Percentiles rank a stretch among this genome's conserved stretches.
phyloP scores from a whole-genome alignment of 2,797 vertebrate species.

The Centroberyx gerrardi region DNA sequence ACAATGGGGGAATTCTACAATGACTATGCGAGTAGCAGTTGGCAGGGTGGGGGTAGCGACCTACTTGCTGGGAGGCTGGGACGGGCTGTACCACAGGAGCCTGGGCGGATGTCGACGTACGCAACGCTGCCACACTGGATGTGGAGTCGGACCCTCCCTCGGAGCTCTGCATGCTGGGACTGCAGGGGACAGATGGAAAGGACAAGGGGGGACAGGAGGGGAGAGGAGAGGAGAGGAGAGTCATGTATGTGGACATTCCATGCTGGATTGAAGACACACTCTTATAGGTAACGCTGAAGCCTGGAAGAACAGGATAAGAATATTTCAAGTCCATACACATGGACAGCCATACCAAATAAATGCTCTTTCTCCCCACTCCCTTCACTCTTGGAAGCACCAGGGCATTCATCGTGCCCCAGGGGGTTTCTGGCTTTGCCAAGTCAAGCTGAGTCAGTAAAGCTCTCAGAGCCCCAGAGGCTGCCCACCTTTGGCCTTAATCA shows the following conservation, averaged over 20 bases:
- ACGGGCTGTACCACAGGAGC: constrained; percentile 94
- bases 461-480: constrained; percentile 32
- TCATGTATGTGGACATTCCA: background rate
- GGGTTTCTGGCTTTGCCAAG: constrained; percentile 49
- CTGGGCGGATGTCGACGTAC: constrained; percentile 90
- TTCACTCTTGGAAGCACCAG: constrained; percentile 34
- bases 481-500: constrained; percentile 70
- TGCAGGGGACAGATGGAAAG: constrained; percentile 21
- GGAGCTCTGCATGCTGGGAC: constrained; percentile 94
- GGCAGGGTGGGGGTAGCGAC: constrained; percentile 9
- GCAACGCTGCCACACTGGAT: constrained; percentile 88
- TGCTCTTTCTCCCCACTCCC: constrained; percentile 22
- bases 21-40: constrained; percentile 1
- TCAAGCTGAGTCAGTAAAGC: constrained; percentile 66
- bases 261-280: constrained; percentile 20
- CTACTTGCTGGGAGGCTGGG: constrained; percentile 96
- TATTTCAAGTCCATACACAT: constrained; percentile 28
- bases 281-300: background rate
- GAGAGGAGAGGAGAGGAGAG: constrained; percentile 33
- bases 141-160: constrained; percentile 92
- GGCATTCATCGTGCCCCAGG: constrained; percentile 32
- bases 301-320: constrained; percentile 30
- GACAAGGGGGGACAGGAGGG: constrained; percentile 25
- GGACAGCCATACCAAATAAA: constrained; percentile 42
- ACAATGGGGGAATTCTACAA: background rate